Conservation (phyloP, 2,888 invertebrate species). For the Conchocele bisecta region DNA sequence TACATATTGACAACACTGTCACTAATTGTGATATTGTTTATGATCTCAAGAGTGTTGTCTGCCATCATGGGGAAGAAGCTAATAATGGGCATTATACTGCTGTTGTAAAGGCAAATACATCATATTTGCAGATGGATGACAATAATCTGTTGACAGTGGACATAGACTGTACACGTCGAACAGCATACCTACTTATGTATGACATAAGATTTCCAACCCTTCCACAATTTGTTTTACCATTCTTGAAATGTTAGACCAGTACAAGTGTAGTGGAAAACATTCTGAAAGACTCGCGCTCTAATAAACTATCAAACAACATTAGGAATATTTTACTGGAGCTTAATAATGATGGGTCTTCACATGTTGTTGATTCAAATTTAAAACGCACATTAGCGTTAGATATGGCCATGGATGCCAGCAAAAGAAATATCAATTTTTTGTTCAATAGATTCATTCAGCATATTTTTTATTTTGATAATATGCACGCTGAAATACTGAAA, state of each 20-base stretch:
- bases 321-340: background rate
- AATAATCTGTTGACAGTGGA: background rate
- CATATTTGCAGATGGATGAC: constrained; percentile 1
- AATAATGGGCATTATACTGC: constrained; percentile 7
- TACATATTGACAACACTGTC: background rate
- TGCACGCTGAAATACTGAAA: background rate
- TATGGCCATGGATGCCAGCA: background rate
- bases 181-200: background rate
- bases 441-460: background rate
- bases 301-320: background rate
- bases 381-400: background rate
- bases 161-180: background rate
- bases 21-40: background rate
- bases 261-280: background rate
- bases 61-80: background rate
- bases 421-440: background rate
- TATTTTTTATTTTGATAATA: background rate
- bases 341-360: background rate
- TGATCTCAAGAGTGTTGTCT: background rate
- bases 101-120: background rate
- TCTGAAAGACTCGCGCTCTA: background rate
- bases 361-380: background rate
- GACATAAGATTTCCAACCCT: background rate
- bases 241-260: background rate
- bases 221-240: background rate